Evolutionary conservation across 1,140 invertebrate genomes (phyloP).

Genomic region (Grapholita molesta): DNA sequence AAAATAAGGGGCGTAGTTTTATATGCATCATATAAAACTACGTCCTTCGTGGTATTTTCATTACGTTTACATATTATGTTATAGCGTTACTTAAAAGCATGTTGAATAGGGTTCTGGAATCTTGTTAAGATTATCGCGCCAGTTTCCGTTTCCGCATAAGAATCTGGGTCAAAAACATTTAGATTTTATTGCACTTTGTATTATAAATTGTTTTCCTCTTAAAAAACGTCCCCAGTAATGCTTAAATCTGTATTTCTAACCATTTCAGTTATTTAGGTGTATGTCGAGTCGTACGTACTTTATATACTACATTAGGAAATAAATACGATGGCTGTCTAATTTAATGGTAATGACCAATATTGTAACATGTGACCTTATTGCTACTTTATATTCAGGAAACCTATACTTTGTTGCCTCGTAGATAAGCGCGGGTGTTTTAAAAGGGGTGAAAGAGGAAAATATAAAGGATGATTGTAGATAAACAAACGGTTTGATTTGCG

Average conservation of each 20-base stretch:
- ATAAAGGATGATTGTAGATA: conserved; percentile 71
- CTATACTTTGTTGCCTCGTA: conserved; percentile 21
- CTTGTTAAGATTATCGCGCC: not conserved
- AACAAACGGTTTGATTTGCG: conserved; percentile 58
- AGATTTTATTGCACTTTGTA: not conserved
- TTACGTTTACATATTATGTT: no score
- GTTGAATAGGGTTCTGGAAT: not conserved
- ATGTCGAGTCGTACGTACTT: no score
- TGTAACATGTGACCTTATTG: conserved; percentile 42
- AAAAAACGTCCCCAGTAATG: no score
- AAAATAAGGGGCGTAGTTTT: no score
- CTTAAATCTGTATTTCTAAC: no score
- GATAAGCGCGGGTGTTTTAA: conserved; percentile 25
- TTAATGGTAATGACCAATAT: no score
- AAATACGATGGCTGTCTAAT: no score
- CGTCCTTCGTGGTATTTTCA: no score
- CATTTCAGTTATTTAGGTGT: no score
- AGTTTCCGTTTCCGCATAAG: not conserved
- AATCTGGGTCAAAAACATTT: not conserved
- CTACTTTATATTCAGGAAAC: not conserved
- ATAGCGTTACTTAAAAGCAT: not conserved
- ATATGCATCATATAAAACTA: no score
- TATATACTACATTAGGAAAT: no score
- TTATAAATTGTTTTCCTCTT: not conserved
- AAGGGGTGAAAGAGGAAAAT: conserved; percentile 60